Percentiles rank a stretch among this genome's conserved stretches.
phyloP scores from a whole-genome alignment of 2,888 invertebrate genomes.

The Drosophila nr. medialis region DNA sequence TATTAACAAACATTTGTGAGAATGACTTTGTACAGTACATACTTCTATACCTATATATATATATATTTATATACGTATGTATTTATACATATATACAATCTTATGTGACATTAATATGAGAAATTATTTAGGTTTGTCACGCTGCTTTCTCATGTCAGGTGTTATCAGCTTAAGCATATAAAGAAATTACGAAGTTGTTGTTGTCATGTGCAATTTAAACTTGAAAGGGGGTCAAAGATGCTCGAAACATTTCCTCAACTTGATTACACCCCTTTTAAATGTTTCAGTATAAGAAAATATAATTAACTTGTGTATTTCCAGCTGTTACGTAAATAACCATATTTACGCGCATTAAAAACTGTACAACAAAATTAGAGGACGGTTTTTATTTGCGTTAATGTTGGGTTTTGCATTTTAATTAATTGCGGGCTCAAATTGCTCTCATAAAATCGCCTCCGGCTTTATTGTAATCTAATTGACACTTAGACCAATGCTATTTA shows the following conservation, averaged over 20 bases:
- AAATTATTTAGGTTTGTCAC: slow-evolving; percentile 9
- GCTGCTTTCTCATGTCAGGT: slow-evolving; percentile 16
- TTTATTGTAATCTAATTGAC: slow-evolving; percentile 15
- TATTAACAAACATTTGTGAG: neutral
- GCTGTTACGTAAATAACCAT: slow-evolving; percentile 14
- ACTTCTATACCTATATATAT: neutral
- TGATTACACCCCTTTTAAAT: neutral
- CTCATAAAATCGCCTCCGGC: slow-evolving; percentile 3
- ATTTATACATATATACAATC: neutral
- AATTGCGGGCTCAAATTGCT: slow-evolving; percentile 16
- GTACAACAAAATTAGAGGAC: neutral
- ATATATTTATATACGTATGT: neutral
- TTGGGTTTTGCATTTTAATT: slow-evolving; percentile 6
- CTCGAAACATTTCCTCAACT: neutral
- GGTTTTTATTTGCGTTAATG: slow-evolving; percentile 11
- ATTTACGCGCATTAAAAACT: slow-evolving; percentile 30
- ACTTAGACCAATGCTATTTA: slow-evolving; percentile 5
- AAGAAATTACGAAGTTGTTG: neutral
- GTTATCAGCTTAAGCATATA: slow-evolving; percentile 17
- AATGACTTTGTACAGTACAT: neutral
- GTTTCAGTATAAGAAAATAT: neutral
- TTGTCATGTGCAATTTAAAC: slow-evolving; percentile 15
- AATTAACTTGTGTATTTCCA: neutral
- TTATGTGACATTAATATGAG: neutral
- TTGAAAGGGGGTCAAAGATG: slow-evolving; percentile 4